These are phyloP conservation scores for Thalassophryne amazonica DNA, from an alignment of 2,797 vertebrate species.

Conservation along the genomic window DNA sequence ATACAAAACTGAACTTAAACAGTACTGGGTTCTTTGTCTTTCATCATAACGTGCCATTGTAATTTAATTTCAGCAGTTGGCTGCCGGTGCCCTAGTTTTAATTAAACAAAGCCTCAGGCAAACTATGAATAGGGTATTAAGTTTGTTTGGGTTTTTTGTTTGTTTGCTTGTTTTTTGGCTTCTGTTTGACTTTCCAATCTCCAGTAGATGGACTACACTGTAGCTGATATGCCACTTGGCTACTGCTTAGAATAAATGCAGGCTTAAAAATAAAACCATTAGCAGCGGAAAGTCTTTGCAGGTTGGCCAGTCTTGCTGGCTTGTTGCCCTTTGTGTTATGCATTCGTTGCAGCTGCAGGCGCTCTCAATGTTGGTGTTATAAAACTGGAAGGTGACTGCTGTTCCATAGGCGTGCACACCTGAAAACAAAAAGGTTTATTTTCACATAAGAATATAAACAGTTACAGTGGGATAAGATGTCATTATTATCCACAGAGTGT, in stretches of 20 bases:
- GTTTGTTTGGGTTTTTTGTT: not conserved
- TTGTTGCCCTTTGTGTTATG: not conserved
- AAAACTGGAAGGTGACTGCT: not conserved
- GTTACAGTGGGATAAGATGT: not conserved
- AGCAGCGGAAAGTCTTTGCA: not conserved
- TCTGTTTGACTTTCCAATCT: not conserved
- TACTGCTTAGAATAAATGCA: not conserved
- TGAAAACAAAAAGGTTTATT: not conserved
- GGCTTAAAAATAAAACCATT: not conserved
- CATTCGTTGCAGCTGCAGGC: not conserved
- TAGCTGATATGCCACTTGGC: not conserved
- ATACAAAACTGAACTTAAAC: no score
- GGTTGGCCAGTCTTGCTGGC: not conserved
- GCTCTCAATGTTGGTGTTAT: not conserved
- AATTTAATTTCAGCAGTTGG: no score
- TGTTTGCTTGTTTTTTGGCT: not conserved
- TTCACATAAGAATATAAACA: not conserved
- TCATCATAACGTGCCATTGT: no score
- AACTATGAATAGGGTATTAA: not conserved
- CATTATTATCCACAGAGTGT: constrained; percentile 6
- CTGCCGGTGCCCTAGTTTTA: not conserved
- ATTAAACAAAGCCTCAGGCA: not conserved
- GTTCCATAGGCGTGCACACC: not conserved
- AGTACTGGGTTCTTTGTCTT: no score
- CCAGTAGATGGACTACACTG: not conserved